These are phyloP conservation scores for Scolopax bukidnonensis DNA, from an alignment of 2,797 vertebrate genomes.

Conservation along the genomic window DNA sequence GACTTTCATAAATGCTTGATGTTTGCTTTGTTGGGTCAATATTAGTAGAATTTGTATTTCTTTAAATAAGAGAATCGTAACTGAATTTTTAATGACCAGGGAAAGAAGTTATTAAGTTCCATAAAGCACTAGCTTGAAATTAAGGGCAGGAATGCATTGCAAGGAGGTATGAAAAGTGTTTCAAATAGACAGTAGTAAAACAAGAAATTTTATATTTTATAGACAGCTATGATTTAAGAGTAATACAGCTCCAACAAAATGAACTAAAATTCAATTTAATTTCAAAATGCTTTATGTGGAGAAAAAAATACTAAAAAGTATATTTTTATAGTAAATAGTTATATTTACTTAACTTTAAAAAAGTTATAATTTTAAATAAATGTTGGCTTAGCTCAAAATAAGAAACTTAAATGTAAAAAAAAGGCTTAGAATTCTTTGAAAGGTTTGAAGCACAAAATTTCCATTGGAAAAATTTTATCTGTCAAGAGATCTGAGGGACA, in stretches of 20 bases:
- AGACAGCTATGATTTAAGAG: background rate
- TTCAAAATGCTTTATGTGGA: background rate
- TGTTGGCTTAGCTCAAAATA: background rate
- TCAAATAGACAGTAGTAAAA: background rate
- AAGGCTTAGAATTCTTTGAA: background rate
- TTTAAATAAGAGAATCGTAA: background rate
- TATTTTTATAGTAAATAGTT: background rate
- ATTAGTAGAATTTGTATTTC: background rate
- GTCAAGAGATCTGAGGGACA: background rate
- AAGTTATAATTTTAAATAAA: background rate
- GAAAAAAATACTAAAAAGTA: background rate
- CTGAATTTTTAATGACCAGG: background rate
- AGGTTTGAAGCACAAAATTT: background rate
- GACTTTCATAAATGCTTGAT: background rate
- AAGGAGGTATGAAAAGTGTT: background rate
- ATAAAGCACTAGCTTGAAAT: background rate
- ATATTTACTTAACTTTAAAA: background rate
- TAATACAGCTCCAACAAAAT: background rate
- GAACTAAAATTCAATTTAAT: background rate
- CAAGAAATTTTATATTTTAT: background rate
- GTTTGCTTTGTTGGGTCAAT: background rate
- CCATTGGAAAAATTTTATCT: background rate
- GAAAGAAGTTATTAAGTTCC: background rate
- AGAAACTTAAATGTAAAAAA: background rate
- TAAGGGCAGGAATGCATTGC: background rate